Evolutionary conservation across 2,797 vertebrate genomes (phyloP), one percentile per base, ranked within the genome.

Genomic region (Tympanoctomys barrerae): DNA sequence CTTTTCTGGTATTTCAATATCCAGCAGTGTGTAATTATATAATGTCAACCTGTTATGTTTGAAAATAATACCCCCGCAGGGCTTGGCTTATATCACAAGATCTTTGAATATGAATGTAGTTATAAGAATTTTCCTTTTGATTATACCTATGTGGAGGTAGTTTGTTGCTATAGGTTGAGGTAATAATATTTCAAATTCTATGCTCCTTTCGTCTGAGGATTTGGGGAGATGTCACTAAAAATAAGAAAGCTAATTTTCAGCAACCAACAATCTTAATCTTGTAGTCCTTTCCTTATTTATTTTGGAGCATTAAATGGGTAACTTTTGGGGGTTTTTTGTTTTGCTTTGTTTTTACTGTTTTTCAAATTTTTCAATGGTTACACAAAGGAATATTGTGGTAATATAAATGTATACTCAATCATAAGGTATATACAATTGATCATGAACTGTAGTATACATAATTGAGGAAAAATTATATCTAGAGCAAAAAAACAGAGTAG

Each of bases 1-100:
- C 49, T 73, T 96, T 97, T 97, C 91, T 89, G 89, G 95, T 96
- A 97, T 94, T 97, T 97, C 96, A 95, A 52, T 98, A 97, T 95
- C 97, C 97, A 96, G 92, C 97, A 95, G 97, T 96, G 94, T 95
- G 54, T 98, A 98, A 97, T 98, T 97, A 98, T 95, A 97, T 97
- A 97, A 98, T 96, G 97, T 98, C 97, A 97, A 83, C 97, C 87
- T 97, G 92, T 97, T 97, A 97, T 89, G 95, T 94, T 95, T 95
- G 95, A 97, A 98, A 97, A 96, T 95, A 98, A 97, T 97, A 96
- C 84, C 97, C 94, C 92, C 42, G 86, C 96, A 91, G 95, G 92
- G 95, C 77, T 92, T 98, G 97, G 94, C 83, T 96, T 96, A 82
- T 97, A 89, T 95, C 96, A 95, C 95, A 89, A 94, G 94, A 95